These are phyloP conservation scores for Puffinus mauretanicus DNA, from an alignment of 2,113 vertebrate genomes.

Conservation along the genomic window DNA sequence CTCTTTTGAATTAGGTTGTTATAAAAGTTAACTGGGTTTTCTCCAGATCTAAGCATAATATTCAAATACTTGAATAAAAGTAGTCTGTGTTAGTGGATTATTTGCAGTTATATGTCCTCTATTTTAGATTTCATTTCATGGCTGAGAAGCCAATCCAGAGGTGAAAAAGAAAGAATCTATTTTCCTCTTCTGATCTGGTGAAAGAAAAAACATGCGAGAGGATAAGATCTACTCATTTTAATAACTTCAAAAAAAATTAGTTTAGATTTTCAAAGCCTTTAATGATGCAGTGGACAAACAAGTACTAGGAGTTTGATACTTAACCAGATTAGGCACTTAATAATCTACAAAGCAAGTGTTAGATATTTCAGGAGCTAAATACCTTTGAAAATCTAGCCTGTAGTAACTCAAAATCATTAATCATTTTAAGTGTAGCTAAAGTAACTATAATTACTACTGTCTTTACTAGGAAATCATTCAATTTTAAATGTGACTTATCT, in stretches of 20 bases:
- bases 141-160: not conserved
- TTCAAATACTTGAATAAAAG: not conserved
- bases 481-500: not conserved
- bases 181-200: not conserved
- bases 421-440: slow-evolving; percentile 14
- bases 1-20: not conserved
- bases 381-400: not conserved
- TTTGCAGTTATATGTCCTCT: not conserved
- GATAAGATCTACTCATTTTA: not conserved
- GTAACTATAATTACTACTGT: not conserved
- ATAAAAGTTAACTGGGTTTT: not conserved
- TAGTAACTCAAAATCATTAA: not conserved
- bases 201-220: not conserved
- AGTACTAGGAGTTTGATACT: not conserved
- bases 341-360: not conserved
- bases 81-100: not conserved
- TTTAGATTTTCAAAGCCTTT: slow-evolving; percentile 4
- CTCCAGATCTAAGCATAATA: not conserved
- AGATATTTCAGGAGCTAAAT: not conserved
- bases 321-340: not conserved
- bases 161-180: not conserved
- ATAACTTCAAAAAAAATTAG: not conserved
- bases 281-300: not conserved
- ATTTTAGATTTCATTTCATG: not conserved
- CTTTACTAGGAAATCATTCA: not conserved